Percentiles rank a stretch among this genome's conserved stretches.
These are phyloP conservation scores for Rapana venosa DNA, from an alignment of 2,888 invertebrate species.

Conservation along the genomic window DNA sequence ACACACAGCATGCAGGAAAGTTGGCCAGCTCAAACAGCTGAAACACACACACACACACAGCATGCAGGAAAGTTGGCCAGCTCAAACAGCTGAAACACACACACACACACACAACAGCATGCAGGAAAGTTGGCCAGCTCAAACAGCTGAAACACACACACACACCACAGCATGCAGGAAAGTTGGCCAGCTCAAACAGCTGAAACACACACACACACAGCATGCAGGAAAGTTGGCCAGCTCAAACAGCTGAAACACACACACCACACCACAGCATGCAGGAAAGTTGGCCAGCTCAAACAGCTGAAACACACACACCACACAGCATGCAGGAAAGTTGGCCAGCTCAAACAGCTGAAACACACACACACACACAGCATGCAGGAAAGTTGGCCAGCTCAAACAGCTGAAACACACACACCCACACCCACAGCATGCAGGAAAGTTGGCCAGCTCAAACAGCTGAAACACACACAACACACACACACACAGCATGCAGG, in stretches of 20 bases:
- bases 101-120: conserved; percentile 98
- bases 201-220: conserved; percentile 86
- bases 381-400: conserved; percentile 96
- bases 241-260: conserved; percentile 85
- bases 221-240: conserved; percentile 96
- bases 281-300: conserved; percentile 96
- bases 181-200: conserved; percentile 94
- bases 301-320: conserved; percentile 88
- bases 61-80: too few species aligned
- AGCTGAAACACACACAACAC: conserved; percentile 79
- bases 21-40: conserved; percentile 93
- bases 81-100: conserved; percentile 82
- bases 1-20: conserved; percentile 97
- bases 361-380: conserved; percentile 98
- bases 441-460: conserved; percentile 95
- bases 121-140: conserved; percentile 96
- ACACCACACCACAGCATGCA: conserved; percentile 81
- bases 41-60: conserved; percentile 55
- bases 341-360: conserved; percentile 90
- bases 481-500: conserved; percentile 95
- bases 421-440: conserved; percentile 85
- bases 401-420: conserved; percentile 83
- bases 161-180: conserved; percentile 87
- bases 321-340: conserved; percentile 97
- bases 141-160: conserved; percentile 83